phyloP scores from a whole-genome alignment of 2,113 vertebrate genomes.

The Chaetodon auriga region DNA sequence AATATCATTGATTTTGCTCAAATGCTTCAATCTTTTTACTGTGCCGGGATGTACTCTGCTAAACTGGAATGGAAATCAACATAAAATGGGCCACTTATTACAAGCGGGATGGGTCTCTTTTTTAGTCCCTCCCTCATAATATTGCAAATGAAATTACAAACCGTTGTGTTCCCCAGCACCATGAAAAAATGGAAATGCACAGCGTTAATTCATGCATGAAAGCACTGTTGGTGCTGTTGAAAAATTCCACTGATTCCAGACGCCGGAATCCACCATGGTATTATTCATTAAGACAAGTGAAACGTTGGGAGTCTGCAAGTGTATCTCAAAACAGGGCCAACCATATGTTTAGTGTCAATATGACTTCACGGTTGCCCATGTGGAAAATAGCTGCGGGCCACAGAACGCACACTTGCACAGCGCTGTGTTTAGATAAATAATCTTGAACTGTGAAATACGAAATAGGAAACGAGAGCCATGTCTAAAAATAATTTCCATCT shows the following conservation, averaged over 20 bases:
- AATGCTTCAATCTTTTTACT: constrained; percentile 68
- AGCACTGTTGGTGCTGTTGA: constrained; percentile 76
- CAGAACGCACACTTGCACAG: constrained; percentile 77
- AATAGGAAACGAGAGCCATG: constrained; percentile 67
- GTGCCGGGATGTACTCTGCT: constrained; percentile 50
- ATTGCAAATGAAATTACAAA: constrained; percentile 79
- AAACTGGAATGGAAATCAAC: constrained; percentile 66
- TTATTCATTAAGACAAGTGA: constrained; percentile 88
- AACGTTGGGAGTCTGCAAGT: constrained; percentile 82
- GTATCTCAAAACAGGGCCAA: constrained; percentile 83
- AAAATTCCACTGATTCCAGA: constrained; percentile 79
- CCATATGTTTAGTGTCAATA: constrained; percentile 90
- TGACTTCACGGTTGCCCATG: constrained; percentile 86
- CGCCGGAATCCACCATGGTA: constrained; percentile 81
- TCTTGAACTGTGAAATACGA: constrained; percentile 78
- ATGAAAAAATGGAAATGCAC: constrained; percentile 75
- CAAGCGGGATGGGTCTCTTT: constrained; percentile 50
- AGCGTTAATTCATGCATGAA: constrained; percentile 82
- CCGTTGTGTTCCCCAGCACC: constrained; percentile 66
- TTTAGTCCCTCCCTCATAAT: constrained; percentile 66
- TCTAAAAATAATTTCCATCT: constrained; percentile 78
- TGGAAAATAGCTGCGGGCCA: constrained; percentile 86
- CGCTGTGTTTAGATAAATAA: constrained; percentile 84
- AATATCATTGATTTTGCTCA: constrained; percentile 75
- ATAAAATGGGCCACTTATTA: constrained; percentile 69